These are phyloP conservation scores for Pomatostomus ruficeps DNA, from an alignment of 2,113 vertebrate genomes.

Conservation along the genomic window DNA sequence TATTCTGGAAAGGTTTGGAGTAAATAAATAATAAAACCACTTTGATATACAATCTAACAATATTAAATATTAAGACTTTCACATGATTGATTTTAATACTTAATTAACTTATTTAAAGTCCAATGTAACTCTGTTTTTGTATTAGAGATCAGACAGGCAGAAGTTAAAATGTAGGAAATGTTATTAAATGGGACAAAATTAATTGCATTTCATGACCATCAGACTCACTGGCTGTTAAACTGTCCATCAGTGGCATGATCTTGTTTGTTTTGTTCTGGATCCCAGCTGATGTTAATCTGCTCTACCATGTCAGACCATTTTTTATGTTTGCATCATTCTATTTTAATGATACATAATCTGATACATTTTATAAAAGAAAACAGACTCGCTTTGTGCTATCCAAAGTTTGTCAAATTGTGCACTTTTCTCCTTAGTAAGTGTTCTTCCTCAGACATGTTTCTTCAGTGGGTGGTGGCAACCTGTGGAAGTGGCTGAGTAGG, in stretches of 20 bases:
- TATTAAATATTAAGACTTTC: conserved; percentile 85
- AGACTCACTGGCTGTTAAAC: conserved; percentile 25
- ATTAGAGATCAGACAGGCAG: conserved; percentile 61
- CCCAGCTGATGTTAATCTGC: conserved; percentile 6
- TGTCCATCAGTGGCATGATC: conserved; percentile 42
- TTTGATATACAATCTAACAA: conserved; percentile 81
- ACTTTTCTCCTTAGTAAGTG: background rate
- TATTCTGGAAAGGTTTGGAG: conserved; percentile 78
- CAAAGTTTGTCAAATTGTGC: conserved; percentile 45
- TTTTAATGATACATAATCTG: conserved; percentile 57
- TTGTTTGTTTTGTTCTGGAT: conserved; percentile 23
- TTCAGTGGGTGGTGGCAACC: background rate
- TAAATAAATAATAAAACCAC: conserved; percentile 87
- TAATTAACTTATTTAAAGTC: conserved; percentile 79
- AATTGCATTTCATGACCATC: conserved; percentile 42
- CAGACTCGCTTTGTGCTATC: conserved; percentile 7
- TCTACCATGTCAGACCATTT: background rate
- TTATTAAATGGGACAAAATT: conserved; percentile 60
- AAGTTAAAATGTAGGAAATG: conserved; percentile 54
- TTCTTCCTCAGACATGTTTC: background rate
- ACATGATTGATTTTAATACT: conserved; percentile 82
- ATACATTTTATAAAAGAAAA: conserved; percentile 40
- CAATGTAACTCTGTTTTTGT: conserved; percentile 55
- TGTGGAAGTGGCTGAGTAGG: conserved; percentile 13
- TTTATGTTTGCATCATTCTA: conserved; percentile 39